A percentile compares a stretch with the other conserved stretches of the same genome.
Evolutionary conservation across 2,113 vertebrate species (phyloP).

Genomic region (Formicarius rufipectus): DNA sequence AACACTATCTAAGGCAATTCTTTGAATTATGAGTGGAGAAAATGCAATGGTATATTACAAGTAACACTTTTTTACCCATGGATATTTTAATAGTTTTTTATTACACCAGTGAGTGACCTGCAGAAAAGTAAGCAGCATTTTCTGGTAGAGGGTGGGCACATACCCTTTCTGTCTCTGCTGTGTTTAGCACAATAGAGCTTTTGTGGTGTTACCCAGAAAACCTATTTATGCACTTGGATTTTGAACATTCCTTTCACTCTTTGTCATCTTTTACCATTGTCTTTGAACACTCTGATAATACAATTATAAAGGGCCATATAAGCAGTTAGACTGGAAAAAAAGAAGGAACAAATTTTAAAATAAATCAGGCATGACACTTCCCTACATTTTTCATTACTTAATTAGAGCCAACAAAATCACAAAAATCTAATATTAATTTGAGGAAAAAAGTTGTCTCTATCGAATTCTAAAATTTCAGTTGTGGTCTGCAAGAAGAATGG

Average conservation of each 20-base stretch:
- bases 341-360: not conserved
- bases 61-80: not conserved
- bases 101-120: not conserved
- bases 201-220: constrained; percentile 10
- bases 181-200: not conserved
- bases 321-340: not conserved
- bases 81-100: not conserved
- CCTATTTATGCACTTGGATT: not conserved
- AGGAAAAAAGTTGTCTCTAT: not conserved
- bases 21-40: not conserved
- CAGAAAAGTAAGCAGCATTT: not conserved
- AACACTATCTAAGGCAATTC: not conserved
- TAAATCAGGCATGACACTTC: not conserved
- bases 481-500: not conserved
- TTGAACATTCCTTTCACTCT: constrained; percentile 46
- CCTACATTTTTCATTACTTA: constrained; percentile 1
- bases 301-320: not conserved
- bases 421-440: not conserved
- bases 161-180: not conserved
- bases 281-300: not conserved
- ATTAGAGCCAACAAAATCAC: not conserved
- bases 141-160: not conserved
- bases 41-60: not conserved
- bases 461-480: not conserved
- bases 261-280: constrained; percentile 6